Evolutionary conservation across 2,113 vertebrate species (phyloP), one percentile per base, ranked within the genome.

Genomic region (Corythornis cristatus): DNA sequence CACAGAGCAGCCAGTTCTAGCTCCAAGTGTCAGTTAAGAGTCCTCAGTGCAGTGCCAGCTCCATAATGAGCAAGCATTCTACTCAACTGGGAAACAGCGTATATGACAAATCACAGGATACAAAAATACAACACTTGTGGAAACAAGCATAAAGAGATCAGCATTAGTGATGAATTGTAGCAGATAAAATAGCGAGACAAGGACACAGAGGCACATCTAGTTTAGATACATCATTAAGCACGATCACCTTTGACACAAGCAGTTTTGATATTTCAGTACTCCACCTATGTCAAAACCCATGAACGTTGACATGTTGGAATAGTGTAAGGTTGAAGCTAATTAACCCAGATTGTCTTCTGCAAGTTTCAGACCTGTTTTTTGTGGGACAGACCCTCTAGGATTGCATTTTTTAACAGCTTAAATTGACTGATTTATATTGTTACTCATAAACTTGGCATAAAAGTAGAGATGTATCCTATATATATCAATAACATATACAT

Each of bases 171-270:
- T 40, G 29, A 92, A 93, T 60, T 33, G 53, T 28, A 73, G 76
- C 33, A 93, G 89, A 87, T 56, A 58, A 95, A 72, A 82, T 26
- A 80, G 65, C 4, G 46, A 76, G 67, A 82, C 51, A 64, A 73
- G 37, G 74, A 86, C 33, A 57, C 23, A 79, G 78, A 89, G 51
- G 19, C 37, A 88, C n/a, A 15, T 56, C 60, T 83, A 46, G 77
- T 79, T 83, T 50, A 79, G 89, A 92, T 48, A 85, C 66, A 76
- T 93, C 71, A 83, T 94, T 94, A 95, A 89, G 60, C 43, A 80
- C 67, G 70, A 92, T 56, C 86, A 94, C 91, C 95, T 93, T 62
- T 93, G 95, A 96, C 91, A 93, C n/a, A 76, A 90, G 54, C 33
- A 45, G 67, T 60, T 93, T 76, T 79, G 87, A 54, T 96, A 91